Percentiles rank a stretch among this genome's conserved stretches.
These are phyloP conservation scores for Perodicticus potto DNA, from an alignment of 2,797 vertebrate species.

Conservation along the genomic window DNA sequence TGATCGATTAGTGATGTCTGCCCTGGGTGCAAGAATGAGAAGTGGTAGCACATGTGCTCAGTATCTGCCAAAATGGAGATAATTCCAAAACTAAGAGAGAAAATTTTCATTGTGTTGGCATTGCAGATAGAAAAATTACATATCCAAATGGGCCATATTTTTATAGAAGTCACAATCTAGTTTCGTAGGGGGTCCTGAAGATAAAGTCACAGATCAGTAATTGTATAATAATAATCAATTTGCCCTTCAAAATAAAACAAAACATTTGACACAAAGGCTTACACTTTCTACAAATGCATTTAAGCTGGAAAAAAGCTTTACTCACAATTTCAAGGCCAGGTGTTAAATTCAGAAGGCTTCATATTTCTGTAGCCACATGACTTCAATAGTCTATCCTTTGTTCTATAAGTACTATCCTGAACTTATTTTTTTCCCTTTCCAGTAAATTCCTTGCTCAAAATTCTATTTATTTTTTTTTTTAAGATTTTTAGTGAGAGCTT, in stretches of 20 bases:
- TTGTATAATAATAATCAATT: background rate
- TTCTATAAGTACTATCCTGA: background rate
- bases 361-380: background rate
- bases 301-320: background rate
- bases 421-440: background rate
- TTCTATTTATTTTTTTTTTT: background rate
- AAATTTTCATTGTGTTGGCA: background rate
- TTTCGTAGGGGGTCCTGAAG: background rate
- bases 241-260: slow-evolving; percentile 31
- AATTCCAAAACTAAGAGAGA: slow-evolving; percentile 23
- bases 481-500: too few relatives aligned
- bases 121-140: slow-evolving; percentile 38
- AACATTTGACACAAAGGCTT: background rate
- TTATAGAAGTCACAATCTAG: slow-evolving; percentile 19
- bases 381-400: background rate
- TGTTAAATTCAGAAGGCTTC: background rate
- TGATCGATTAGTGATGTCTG: slow-evolving; percentile 79
- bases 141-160: background rate
- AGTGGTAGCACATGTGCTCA: background rate
- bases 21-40: slow-evolving; percentile 43
- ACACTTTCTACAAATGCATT: slow-evolving; percentile 3
- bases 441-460: slow-evolving; percentile 23
- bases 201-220: background rate
- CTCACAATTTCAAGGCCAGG: background rate
- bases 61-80: slow-evolving; percentile 46